These are phyloP conservation scores for Amblyopsis hoosieri DNA, from an alignment of 2,797 vertebrate genomes.

Conservation along the genomic window DNA sequence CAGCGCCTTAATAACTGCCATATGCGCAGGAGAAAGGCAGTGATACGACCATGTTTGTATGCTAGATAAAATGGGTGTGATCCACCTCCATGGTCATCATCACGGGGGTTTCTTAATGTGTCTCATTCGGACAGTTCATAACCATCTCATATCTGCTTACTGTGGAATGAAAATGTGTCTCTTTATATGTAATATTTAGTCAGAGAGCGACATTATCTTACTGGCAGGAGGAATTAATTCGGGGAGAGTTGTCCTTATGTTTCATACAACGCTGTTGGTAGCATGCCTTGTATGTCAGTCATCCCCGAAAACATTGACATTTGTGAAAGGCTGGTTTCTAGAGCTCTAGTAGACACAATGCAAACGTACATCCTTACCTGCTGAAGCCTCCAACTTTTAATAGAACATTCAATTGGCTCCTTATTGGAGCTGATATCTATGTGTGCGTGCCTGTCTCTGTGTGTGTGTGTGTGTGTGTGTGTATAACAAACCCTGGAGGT, in stretches of 20 bases:
- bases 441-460: constrained; percentile 16
- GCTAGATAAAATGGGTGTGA: constrained; percentile 23
- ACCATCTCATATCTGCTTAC: constrained; percentile 24
- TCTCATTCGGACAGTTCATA: constrained; percentile 2
- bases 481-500: constrained; percentile 61
- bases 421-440: constrained; percentile 57
- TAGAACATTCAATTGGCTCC: constrained; percentile 37
- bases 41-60: constrained; percentile 45
- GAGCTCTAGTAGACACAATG: constrained; percentile 28
- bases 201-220: constrained; percentile 3
- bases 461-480: constrained; percentile 8
- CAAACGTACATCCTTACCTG: constrained; percentile 25
- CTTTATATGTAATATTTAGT: neutral
- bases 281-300: too few species aligned
- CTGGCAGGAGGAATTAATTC: constrained; percentile 7
- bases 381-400: constrained; percentile 47
- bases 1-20: constrained; percentile 71
- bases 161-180: constrained; percentile 26
- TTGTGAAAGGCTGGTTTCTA: constrained; percentile 34
- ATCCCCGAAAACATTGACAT: neutral
- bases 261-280: neutral
- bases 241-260: constrained; percentile 1
- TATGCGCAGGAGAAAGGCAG: constrained; percentile 59
- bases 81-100: constrained; percentile 15
- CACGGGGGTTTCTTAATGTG: neutral